phyloP scores from a whole-genome alignment of 2,797 vertebrate species.

The Anomalospiza imberbis region DNA sequence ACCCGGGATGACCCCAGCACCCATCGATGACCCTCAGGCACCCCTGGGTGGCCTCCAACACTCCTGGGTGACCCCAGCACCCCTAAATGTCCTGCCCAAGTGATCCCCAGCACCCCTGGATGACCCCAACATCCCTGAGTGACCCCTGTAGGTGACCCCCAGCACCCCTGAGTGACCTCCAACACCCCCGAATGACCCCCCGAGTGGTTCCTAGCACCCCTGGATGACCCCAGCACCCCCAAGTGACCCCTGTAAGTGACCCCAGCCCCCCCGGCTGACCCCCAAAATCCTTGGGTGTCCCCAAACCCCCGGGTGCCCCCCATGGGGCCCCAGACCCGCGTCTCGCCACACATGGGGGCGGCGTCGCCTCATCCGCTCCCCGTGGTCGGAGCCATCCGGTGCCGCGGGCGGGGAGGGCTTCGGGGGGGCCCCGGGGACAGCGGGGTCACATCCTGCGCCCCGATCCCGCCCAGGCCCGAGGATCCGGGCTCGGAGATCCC shows the following conservation, averaged over 20 bases:
- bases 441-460: not conserved
- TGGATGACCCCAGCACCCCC: too few species aligned
- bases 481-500: slow-evolving; percentile 86
- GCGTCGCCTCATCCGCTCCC: not conserved
- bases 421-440: not conserved
- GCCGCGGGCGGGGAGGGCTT: accelerated
- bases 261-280: not conserved
- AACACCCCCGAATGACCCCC: not conserved
- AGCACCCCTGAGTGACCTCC: not conserved
- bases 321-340: not conserved
- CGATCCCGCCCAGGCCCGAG: slow-evolving; percentile 64
- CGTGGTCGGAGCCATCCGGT: not conserved
- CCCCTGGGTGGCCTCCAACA: too few species aligned
- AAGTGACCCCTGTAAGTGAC: not conserved
- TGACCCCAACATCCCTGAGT: not conserved
- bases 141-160: not conserved
- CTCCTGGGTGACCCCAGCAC: too few species aligned
- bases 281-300: not conserved
- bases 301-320: too few species aligned
- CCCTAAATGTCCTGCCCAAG: not conserved
- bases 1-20: too few species aligned
- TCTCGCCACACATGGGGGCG: not conserved
- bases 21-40: too few species aligned
- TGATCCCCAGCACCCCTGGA: too few species aligned
- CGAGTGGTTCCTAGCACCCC: too few species aligned